Conservation (phyloP, 2,888 invertebrate species). For the Chrysodeixis includens region DNA sequence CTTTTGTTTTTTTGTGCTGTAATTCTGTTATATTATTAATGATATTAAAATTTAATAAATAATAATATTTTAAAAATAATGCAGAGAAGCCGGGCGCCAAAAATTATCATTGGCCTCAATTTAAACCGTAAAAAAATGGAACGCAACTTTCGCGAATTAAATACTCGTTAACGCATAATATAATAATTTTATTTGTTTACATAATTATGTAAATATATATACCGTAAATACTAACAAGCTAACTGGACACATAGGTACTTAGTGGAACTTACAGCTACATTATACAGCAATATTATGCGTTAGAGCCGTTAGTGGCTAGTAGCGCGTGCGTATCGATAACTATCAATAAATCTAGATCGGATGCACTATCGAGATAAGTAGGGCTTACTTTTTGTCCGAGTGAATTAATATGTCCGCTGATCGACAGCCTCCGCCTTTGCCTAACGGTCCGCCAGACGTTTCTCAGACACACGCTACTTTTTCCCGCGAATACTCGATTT, state of each 20-base stretch:
- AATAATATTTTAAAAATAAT: no score
- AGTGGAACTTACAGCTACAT: no score
- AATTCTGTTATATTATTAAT: background rate
- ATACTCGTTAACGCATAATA: slow-evolving; percentile 8
- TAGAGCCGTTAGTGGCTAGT: slow-evolving; percentile 66
- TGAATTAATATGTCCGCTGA: slow-evolving; percentile 33
- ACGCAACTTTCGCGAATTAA: slow-evolving; percentile 15
- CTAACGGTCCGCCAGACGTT: slow-evolving; percentile 40
- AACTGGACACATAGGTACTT: slow-evolving; percentile 23
- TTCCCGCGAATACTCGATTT: slow-evolving; percentile 30
- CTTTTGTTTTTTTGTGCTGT: background rate
- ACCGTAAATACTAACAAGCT: slow-evolving; percentile 33
- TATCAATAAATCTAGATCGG: slow-evolving; percentile 46
- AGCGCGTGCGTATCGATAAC: slow-evolving; percentile 58
- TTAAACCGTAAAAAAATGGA: background rate
- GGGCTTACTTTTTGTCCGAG: slow-evolving; percentile 44
- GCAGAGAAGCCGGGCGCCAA: no score
- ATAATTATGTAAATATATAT: slow-evolving; percentile 19
- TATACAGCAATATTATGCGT: slow-evolving; percentile 34
- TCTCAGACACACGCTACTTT: slow-evolving; percentile 39
- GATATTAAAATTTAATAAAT: no score
- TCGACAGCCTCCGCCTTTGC: slow-evolving; percentile 11
- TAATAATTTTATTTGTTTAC: slow-evolving; percentile 14
- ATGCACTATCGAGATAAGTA: slow-evolving; percentile 48
- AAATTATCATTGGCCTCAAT: background rate